A percentile compares a stretch with the other conserved stretches of the same genome.
Conservation (phyloP, 2,888 invertebrate species). For the Trissolcus brochymenae region DNA sequence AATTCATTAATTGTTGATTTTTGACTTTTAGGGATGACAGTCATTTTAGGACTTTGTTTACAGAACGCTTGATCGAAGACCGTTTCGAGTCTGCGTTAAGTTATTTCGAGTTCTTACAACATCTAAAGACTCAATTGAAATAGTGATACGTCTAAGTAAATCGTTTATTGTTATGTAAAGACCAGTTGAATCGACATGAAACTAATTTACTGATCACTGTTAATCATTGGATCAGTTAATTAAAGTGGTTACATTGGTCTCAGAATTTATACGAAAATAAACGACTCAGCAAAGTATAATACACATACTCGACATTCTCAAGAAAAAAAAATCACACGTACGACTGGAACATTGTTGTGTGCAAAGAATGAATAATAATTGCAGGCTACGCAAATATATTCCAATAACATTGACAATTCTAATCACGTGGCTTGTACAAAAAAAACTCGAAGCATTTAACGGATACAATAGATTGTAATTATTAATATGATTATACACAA, state of each 20-base stretch:
- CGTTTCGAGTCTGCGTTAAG: slow-evolving; percentile 94
- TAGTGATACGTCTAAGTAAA: slow-evolving; percentile 74
- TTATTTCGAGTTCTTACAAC: slow-evolving; percentile 98
- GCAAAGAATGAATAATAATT: slow-evolving; percentile 11
- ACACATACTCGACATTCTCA: slow-evolving; percentile 16
- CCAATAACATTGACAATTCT: slow-evolving; percentile 37
- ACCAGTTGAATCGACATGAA: slow-evolving; percentile 29
- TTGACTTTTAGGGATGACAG: slow-evolving; percentile 90
- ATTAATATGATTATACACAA: slow-evolving; percentile 40
- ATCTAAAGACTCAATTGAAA: slow-evolving; percentile 92
- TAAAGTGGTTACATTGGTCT: slow-evolving; percentile 17
- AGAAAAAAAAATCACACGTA: no score
- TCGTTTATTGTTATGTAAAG: slow-evolving; percentile 25
- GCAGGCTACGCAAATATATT: slow-evolving; percentile 27
- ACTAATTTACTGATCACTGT: background rate
- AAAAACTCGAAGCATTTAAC: slow-evolving; percentile 51
- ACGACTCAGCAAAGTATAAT: slow-evolving; percentile 3
- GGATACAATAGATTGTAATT: slow-evolving; percentile 56
- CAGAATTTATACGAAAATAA: slow-evolving; percentile 24
- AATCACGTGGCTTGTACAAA: slow-evolving; percentile 36
- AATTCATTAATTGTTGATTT: background rate
- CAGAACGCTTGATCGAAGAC: slow-evolving; percentile 95
- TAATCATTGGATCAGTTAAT: slow-evolving; percentile 25
- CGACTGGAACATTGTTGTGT: background rate
- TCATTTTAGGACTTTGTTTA: slow-evolving; percentile 87